Conservation (phyloP, 35 echinoderm and acorn worm genomes). For the Lytechinus pictus region DNA sequence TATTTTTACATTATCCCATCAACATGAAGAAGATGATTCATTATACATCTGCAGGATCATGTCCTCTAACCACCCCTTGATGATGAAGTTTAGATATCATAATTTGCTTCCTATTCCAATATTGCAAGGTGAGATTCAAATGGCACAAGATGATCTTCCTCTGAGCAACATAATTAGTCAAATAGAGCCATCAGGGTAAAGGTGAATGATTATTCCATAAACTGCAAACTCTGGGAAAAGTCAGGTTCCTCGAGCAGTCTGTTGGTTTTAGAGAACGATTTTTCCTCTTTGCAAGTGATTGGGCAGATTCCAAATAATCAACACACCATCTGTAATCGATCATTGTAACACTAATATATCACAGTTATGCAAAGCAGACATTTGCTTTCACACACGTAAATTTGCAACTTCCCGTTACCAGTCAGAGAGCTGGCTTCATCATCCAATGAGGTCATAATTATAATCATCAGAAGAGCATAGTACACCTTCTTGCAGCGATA, state of each 20-base stretch:
- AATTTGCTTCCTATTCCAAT: neutral
- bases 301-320: neutral
- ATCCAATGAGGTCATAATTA: neutral
- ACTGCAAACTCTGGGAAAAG: neutral
- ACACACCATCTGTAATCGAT: neutral
- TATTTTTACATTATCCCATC: neutral
- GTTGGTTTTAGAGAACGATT: neutral
- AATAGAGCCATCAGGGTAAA: neutral
- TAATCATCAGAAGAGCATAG: neutral
- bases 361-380: neutral
- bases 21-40: neutral
- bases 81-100: neutral
- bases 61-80: neutral
- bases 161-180: neutral
- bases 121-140: conserved; percentile 5
- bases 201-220: neutral
- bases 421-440: neutral
- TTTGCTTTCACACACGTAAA: neutral
- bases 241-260: neutral
- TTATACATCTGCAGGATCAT: neutral
- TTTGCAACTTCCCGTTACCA: conserved; percentile 1
- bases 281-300: neutral
- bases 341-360: neutral
- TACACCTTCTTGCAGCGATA: neutral
- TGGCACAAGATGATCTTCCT: neutral